phyloP scores from a whole-genome alignment of 2,797 vertebrate genomes.

The Fundulus diaphanus region DNA sequence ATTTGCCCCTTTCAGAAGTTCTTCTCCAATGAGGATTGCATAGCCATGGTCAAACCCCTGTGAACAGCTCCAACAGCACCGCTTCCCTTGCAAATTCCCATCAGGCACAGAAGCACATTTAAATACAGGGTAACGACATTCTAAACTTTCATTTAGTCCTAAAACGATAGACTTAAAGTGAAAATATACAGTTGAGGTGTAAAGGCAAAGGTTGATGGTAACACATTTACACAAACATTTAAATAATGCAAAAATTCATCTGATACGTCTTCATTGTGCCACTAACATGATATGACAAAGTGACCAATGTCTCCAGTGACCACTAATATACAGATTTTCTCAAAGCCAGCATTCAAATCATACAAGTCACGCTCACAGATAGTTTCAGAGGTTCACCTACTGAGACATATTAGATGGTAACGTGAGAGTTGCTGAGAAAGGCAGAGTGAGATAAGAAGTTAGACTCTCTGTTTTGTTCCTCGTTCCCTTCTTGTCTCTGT shows the following conservation, averaged over 20 bases:
- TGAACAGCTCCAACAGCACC: neutral
- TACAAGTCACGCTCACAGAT: neutral
- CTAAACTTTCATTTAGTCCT: neutral
- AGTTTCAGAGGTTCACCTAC: conserved; percentile 8
- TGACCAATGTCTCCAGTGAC: neutral
- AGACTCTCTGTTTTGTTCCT: conserved; percentile 13
- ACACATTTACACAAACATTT: neutral
- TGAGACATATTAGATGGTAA: conserved; percentile 30
- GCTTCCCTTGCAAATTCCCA: neutral
- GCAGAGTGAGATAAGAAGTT: conserved; percentile 57
- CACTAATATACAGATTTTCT: neutral
- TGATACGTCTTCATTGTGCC: neutral
- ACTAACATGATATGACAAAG: neutral
- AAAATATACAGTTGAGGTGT: neutral
- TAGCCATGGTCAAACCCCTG: neutral
- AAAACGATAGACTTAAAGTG: neutral
- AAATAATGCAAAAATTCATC: neutral
- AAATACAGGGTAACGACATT: neutral
- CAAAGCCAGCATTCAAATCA: neutral
- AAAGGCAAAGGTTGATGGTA: neutral
- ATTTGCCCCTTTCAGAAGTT: neutral
- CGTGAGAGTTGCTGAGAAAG: conserved; percentile 50
- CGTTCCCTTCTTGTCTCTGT: conserved; percentile 22
- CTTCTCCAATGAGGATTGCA: neutral
- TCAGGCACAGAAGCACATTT: neutral